phyloP scores from a whole-genome alignment of 2,797 vertebrate genomes.

The Sarcophilus harrisii region DNA sequence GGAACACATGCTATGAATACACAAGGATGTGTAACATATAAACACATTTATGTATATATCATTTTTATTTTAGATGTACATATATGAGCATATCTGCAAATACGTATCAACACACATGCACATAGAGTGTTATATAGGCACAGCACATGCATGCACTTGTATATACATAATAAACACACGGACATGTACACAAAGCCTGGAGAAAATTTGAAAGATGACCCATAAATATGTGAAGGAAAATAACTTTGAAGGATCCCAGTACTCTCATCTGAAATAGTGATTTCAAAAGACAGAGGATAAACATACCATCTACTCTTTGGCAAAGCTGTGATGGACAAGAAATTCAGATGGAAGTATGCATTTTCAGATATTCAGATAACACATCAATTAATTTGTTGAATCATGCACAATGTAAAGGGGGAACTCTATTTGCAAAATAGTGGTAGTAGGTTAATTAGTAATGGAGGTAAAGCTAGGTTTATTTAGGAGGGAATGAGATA shows the following conservation, averaged over 20 bases:
- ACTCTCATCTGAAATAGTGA: background rate
- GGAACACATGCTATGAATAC: background rate
- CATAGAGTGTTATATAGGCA: rapidly evolving
- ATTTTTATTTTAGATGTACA: background rate
- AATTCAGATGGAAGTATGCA: background rate
- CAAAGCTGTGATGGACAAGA: background rate
- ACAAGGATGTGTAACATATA: background rate
- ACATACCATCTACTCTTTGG: background rate
- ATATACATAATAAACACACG: background rate
- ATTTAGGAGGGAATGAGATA: background rate
- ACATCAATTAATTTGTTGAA: background rate
- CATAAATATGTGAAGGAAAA: background rate
- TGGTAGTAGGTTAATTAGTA: background rate
- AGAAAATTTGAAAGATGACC: background rate
- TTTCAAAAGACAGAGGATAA: background rate
- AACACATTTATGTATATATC: background rate
- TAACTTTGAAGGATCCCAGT: background rate
- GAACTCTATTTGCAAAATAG: background rate
- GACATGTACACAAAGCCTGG: background rate
- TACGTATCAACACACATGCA: background rate
- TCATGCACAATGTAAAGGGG: background rate
- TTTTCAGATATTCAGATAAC: background rate
- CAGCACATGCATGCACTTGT: background rate
- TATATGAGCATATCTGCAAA: background rate
- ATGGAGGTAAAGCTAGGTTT: background rate